Evolutionary conservation across 2,113 vertebrate genomes (phyloP), one percentile per base, ranked within the genome.

Genomic region (Aythya baeri): DNA sequence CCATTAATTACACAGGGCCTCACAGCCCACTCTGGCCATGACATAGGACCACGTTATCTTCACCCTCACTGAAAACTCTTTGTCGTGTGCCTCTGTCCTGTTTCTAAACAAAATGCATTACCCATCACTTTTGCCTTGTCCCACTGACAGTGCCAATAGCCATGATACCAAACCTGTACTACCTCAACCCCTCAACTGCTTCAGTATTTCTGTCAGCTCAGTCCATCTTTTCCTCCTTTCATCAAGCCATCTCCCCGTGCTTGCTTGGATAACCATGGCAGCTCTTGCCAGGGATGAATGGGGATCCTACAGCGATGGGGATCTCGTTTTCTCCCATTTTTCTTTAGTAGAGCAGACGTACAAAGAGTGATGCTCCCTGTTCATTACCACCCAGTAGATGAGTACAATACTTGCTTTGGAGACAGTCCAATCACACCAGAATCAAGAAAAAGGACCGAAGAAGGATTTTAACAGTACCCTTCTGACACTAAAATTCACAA

Each of bases 1-100:
- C 1, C 22, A 34, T 17, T 55, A 49, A 62, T 65, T 61, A 5
- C 17, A 50, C 0, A 0, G 21, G 29, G 29, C 41, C 41, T 55
- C 68, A 65, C 31, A 65, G 32, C 61, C 50, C 0, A 0, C 31
- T 17, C 21, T 59, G 41, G 17, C 71, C 16, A 3, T 25, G 62
- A 52, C 18, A 14, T 36, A 57, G 86, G 91, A 55, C n/a, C 74
- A 36, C 6, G 7, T 13, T 59, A 29, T 63, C 75, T 68, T 70
- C 63, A 57, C 9, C 43, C 34, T 57, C 49, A 65, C 4, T 49
- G 41, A 34, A 55, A 92, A 17, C 22, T 93, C 22, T 38, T 83
- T 29, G 34, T 58, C 61, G 6, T 43, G 17, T 76, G 25, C 17
- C 32, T 79, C 82, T 38, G 13, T 55, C 49, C 49, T 87, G 21